Base-by-base conservation (phyloP, 2,113 vertebrate species). In the Sigmodon hispidus region DNA sequence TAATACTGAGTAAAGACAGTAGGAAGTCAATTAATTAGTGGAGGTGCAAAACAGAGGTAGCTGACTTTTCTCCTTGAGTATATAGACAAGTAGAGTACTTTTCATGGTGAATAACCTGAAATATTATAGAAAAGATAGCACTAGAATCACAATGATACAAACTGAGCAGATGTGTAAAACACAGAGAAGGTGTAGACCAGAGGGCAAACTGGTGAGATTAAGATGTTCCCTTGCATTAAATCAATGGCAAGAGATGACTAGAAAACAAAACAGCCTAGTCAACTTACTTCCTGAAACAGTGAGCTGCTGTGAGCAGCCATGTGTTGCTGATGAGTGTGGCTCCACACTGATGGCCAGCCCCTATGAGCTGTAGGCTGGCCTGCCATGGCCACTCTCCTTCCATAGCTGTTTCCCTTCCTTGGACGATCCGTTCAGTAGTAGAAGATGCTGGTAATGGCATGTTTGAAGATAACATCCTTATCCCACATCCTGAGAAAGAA, bases 351-450 rank as follows among this genome's bases (percentile, higher is more conserved):
- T 99, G 99, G 0, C 95, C 97, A 0, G 89, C 90, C 0, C 84
- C 96, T 31, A 98, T 98, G 2, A 98, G 91, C 73, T 99, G 99
- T 69, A 99, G 99, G 94, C 99, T 99, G 91, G 99, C 99, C 95
- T 99, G 99, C 99, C 99, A 99, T 0, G 99, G 99, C 98, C 99
- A 99, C 96, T 99, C 99, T 1, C 99, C 99, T 0, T 98, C 97
- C 15, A 98, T 93, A 0, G 84, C 97, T 0, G 99, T 98, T 3
- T 98, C 97, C 94, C 98, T 98, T n/a, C 99, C 99, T 0, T 99
- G 99, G 5, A 99, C 98, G 73, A 99, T 99, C 69, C 99, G 98
- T 73, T 98, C 98, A 29, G 94, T 97, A 13, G 92, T 97, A 90
- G 96, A 96, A 1, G 67, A 95, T 87, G 98, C 96, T 84, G 96